A percentile compares a stretch with the other conserved stretches of the same genome.
Conservation (phyloP, 2,888 invertebrate species). For the Yponomeuta plumbellus region DNA sequence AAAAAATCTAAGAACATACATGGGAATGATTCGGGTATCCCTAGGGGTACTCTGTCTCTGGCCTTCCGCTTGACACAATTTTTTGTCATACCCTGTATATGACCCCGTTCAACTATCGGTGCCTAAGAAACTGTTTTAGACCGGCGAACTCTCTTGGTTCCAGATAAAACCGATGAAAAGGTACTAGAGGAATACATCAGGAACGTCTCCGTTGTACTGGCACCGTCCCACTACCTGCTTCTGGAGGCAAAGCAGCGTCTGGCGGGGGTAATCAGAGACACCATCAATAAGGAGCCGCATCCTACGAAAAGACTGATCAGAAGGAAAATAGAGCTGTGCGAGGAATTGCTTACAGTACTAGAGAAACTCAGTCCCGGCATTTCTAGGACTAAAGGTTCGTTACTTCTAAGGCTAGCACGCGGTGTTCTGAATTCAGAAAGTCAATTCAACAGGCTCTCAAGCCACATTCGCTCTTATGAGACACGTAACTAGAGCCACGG, state of each 20-base stretch:
- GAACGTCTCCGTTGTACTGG: slow-evolving; percentile 75
- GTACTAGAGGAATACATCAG: slow-evolving; percentile 69
- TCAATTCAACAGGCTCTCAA: too few species aligned
- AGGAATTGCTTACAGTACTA: slow-evolving; percentile 79
- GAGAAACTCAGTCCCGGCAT: slow-evolving; percentile 83
- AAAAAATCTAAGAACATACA: too few species aligned
- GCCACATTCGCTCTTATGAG: too few species aligned
- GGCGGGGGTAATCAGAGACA: slow-evolving; percentile 74
- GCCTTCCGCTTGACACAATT: too few species aligned
- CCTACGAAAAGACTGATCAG: slow-evolving; percentile 74
- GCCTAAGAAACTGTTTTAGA: neutral
- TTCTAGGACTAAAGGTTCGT: slow-evolving; percentile 79
- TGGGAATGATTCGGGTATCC: too few species aligned
- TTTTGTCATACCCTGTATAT: too few species aligned
- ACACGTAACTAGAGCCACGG: too few species aligned
- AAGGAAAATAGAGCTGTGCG: slow-evolving; percentile 80
- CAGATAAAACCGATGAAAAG: slow-evolving; percentile 66
- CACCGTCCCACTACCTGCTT: slow-evolving; percentile 81
- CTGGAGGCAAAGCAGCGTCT: slow-evolving; percentile 83
- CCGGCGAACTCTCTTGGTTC: neutral
- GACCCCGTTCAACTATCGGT: too few species aligned
- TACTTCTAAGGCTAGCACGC: neutral
- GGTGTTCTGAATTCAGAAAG: too few species aligned
- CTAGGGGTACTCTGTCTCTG: too few species aligned
- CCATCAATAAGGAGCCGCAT: slow-evolving; percentile 63